phyloP scores from a whole-genome alignment of 2,888 invertebrate genomes.

The Stenichneumon culpator region DNA sequence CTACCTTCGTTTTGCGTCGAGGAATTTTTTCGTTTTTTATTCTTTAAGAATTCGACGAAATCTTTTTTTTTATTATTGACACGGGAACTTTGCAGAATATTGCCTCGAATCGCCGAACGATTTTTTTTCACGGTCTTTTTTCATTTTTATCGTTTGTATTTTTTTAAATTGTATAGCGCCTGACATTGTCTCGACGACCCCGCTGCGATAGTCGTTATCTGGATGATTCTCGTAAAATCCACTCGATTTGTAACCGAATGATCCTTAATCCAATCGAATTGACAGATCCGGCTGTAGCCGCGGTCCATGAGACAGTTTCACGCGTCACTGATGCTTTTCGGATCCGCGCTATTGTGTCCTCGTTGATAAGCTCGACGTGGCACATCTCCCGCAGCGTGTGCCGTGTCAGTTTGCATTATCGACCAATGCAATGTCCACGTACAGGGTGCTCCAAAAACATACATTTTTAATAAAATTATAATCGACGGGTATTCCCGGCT shows the following conservation, averaged over 20 bases:
- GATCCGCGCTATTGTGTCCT: background rate
- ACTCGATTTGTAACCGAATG: conserved; percentile 15
- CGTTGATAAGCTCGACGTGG: conserved; percentile 14
- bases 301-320: conserved; percentile 14
- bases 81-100: background rate
- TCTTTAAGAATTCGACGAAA: background rate
- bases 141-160: background rate
- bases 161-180: background rate
- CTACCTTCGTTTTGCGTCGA: background rate
- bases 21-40: background rate
- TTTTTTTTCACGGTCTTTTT: background rate
- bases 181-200: background rate
- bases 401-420: background rate
- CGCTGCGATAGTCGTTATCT: background rate
- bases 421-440: background rate
- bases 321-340: conserved; percentile 3
- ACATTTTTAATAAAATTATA: background rate
- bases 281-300: background rate
- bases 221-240: background rate
- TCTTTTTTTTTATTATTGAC: background rate
- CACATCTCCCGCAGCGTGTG: conserved; percentile 5
- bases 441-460: background rate
- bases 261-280: conserved; percentile 24
- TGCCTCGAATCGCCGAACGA: background rate
- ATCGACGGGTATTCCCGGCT: too few relatives aligned